Evolutionary conservation across 1,140 invertebrate species (phyloP).

Genomic region (Teleogryllus occipitalis): DNA sequence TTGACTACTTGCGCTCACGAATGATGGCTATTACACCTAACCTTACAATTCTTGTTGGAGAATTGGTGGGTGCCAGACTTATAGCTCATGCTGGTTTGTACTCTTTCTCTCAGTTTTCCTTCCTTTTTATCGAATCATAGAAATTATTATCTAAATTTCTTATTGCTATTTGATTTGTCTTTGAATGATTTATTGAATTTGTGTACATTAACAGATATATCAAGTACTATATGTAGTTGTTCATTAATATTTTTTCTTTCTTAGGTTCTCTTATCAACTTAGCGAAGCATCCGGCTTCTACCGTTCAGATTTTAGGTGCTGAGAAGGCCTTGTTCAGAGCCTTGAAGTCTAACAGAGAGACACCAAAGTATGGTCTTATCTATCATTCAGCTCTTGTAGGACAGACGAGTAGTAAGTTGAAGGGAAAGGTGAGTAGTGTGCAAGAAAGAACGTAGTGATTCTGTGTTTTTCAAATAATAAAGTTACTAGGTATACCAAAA

Average conservation of each 20-base stretch:
- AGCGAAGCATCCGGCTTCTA: conserved; percentile 97
- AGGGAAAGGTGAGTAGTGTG: conserved; percentile 50
- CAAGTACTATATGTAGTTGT: background rate
- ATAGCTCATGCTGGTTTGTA: conserved; percentile 81
- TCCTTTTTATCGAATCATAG: too few relatives aligned
- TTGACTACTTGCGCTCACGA: conserved; percentile 89
- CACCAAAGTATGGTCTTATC: conserved; percentile 98
- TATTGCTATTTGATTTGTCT: background rate
- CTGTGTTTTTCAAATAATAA: too few relatives aligned
- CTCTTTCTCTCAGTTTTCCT: background rate
- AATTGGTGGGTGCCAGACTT: conserved; percentile 89
- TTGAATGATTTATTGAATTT: background rate
- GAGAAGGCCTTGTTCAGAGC: conserved; percentile 97
- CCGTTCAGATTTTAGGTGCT: conserved; percentile 95
- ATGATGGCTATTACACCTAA: conserved; percentile 99
- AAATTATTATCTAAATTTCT: background rate
- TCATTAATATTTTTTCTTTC: background rate
- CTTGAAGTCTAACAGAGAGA: conserved; percentile 94
- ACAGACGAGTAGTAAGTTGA: conserved; percentile 76
- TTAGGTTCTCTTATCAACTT: conserved; percentile 83
- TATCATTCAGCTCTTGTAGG: conserved; percentile 93
- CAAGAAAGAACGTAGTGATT: background rate
- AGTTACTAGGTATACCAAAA: too few relatives aligned
- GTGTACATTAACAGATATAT: background rate
- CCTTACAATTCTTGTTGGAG: conserved; percentile 88